Evolutionary conservation across 2,888 invertebrate species (phyloP).

Genomic region (Cantharis flavilabris): DNA sequence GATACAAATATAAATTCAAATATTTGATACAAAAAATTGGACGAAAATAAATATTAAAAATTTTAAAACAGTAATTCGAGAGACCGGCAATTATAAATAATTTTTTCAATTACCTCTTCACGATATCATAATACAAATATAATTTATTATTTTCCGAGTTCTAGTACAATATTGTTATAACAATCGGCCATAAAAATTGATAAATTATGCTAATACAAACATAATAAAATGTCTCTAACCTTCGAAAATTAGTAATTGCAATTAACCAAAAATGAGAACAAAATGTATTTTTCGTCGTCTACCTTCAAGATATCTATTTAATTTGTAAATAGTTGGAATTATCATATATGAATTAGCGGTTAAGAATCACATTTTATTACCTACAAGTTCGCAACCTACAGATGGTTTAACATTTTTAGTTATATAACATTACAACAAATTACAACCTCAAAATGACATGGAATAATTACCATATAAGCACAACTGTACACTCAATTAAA

Average conservation of each 20-base stretch:
- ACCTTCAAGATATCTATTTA: neutral
- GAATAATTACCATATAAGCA: constrained; percentile 23
- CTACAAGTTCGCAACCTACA: constrained; percentile 47
- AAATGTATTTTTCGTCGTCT: neutral
- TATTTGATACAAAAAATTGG: neutral
- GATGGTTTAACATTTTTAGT: constrained; percentile 53
- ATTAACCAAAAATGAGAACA: neutral
- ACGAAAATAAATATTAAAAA: neutral
- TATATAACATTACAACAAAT: constrained; percentile 49
- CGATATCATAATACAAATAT: neutral
- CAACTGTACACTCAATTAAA: constrained; percentile 8
- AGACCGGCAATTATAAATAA: neutral
- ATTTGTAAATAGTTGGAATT: constrained; percentile 6
- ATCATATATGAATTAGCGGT: constrained; percentile 11
- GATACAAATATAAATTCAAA: constrained; percentile 12
- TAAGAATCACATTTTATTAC: constrained; percentile 13
- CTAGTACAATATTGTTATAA: neutral
- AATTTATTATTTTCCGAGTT: neutral
- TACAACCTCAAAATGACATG: constrained; percentile 2
- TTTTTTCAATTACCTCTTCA: neutral
- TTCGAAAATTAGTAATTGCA: neutral
- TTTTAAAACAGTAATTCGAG: neutral
- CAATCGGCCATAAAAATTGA: neutral
- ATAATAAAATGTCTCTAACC: neutral
- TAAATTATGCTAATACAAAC: neutral